Base-by-base conservation (phyloP, 2,797 vertebrate species). In the Sandelia bainsii region DNA sequence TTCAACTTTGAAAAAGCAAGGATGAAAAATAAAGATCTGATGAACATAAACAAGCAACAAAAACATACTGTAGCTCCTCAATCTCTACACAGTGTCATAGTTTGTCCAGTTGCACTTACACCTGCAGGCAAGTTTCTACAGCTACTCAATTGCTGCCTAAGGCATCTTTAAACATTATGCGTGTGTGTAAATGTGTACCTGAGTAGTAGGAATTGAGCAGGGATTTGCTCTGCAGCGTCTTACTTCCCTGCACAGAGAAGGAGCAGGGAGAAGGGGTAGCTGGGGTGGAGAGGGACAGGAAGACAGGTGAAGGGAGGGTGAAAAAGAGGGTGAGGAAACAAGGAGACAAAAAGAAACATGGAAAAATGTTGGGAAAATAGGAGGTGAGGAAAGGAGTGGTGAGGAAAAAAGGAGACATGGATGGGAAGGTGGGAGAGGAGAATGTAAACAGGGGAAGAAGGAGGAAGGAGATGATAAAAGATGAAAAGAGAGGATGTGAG, bases 201-300 rank as follows among this genome's bases (percentile, higher is more conserved):
- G 93, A 95, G 87, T 96, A 96, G 91, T 93, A 96, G 87, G 95
- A 95, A 93, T 96, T 96, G 93, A 97, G 93, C 84, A 96, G 93
- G 75, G 93, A 95, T 94, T 96, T 96, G 90, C 94, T 96, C 92
- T 95, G 94, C 89, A 96, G 94, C 61, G 95, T 96, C 94, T 96
- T 97, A 88, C 93, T 96, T 94, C 91, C 91, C 79, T 97, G 95
- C 88, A 96, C 92, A 85, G 96, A 96, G 94, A 97, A 96, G 87
- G 94, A 96, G 93, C 94, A 96, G 84, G 94, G 92, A 87, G 95
- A 97, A 74, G 94, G 94, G 77, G 95, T 94, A 75, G 94, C 95
- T 96, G 90, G 67, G 85, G 81, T 44, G 32, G 39, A 62, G 72
- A 72, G 10, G 48, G 50, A 13, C 42, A 45, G 14, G 11, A 51